Conservation (phyloP, 2,888 invertebrate genomes). For the Eupelmus urozonus region DNA sequence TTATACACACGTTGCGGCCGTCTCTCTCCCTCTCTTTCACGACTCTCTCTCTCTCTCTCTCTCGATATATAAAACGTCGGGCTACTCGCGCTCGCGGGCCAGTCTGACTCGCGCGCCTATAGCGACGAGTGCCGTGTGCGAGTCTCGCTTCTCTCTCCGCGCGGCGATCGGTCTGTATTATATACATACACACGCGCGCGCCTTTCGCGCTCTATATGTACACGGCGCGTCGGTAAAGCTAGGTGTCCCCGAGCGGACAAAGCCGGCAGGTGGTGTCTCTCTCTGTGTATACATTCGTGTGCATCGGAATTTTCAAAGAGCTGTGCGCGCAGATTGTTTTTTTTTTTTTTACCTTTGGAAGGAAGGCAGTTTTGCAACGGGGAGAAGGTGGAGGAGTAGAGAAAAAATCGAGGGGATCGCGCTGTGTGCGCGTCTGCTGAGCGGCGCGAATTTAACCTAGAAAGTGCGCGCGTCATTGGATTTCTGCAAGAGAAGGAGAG, state of each 20-base stretch:
- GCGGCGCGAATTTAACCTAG: constrained; percentile 41
- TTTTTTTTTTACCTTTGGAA: too few relatives aligned
- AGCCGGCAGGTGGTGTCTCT: too few relatives aligned
- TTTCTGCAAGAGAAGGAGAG: constrained; percentile 17
- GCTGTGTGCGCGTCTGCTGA: too few relatives aligned
- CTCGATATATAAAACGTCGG: constrained; percentile 70
- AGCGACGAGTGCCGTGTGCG: constrained; percentile 67
- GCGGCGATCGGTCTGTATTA: not conserved
- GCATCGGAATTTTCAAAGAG: too few relatives aligned
- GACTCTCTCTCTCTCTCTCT: constrained; percentile 32
- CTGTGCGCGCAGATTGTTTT: too few relatives aligned
- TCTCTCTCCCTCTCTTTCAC: not conserved
- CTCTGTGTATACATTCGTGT: not conserved
- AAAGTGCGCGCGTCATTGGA: constrained; percentile 40
- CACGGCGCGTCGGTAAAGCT: constrained; percentile 6
- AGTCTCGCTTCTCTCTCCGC: constrained; percentile 8
- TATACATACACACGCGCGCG: constrained; percentile 23
- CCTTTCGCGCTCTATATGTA: too few relatives aligned
- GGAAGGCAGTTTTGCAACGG: too few relatives aligned
- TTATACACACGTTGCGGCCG: not conserved
- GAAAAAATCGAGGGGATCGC: too few relatives aligned
- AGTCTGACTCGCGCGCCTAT: constrained; percentile 72
- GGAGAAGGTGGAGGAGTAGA: too few relatives aligned
- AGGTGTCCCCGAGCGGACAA: too few relatives aligned
- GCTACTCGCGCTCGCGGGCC: constrained; percentile 71